phyloP scores from a whole-genome alignment of 2,113 vertebrate species.

The Zosterops lateralis region DNA sequence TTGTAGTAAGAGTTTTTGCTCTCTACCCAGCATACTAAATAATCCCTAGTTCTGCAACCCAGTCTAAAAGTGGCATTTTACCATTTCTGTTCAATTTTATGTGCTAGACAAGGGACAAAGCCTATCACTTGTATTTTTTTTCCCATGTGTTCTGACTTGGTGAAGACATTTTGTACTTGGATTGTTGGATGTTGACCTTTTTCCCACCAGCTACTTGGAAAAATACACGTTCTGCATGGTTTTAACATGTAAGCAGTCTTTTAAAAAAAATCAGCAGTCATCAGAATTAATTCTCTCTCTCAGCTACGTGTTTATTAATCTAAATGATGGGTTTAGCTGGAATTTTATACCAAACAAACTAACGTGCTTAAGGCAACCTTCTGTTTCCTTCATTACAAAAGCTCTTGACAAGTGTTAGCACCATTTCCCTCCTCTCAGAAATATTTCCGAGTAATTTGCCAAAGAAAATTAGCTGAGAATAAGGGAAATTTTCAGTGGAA shows the following conservation, averaged over 20 bases:
- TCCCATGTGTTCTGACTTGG: background rate
- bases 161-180: background rate
- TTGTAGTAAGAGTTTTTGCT: background rate
- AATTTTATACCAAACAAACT: background rate
- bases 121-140: background rate
- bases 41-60: background rate
- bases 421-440: background rate
- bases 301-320: background rate
- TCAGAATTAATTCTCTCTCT: background rate
- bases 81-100: background rate
- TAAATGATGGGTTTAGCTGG: background rate
- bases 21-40: background rate
- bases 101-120: background rate
- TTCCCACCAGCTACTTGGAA: background rate
- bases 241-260: background rate
- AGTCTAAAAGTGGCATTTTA: background rate
- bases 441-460: background rate
- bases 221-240: background rate
- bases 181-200: background rate
- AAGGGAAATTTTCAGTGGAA: background rate
- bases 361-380: background rate
- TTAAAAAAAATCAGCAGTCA: background rate
- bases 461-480: background rate
- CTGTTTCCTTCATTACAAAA: background rate
- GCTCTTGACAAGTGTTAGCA: background rate